A percentile compares a stretch with the other conserved stretches of the same genome.
Evolutionary conservation across 2,888 invertebrate species (phyloP).

Genomic region (Charanyca ferruginea): DNA sequence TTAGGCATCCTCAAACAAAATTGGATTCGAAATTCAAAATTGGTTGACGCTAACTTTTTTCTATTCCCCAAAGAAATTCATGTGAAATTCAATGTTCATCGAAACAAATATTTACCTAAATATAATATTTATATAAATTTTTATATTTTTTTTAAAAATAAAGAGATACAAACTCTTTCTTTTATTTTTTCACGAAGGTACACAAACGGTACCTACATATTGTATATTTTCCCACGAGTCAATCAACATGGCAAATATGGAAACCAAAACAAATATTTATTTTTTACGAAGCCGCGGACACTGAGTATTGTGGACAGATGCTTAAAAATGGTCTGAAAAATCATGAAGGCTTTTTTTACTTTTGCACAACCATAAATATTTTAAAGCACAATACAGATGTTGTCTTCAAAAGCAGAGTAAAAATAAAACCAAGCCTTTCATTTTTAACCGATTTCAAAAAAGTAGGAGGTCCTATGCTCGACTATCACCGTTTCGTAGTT

Average conservation of each 20-base stretch:
- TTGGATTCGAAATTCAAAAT: constrained; percentile 5
- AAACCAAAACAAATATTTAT: constrained; percentile 45
- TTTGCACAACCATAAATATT: neutral
- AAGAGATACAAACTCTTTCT: neutral
- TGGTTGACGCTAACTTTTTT: constrained; percentile 1
- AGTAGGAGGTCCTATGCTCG: too few relatives aligned
- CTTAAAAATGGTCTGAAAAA: neutral
- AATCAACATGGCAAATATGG: constrained; percentile 71
- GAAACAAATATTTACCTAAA: constrained; percentile 12
- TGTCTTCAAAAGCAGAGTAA: too few relatives aligned
- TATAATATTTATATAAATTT: too few relatives aligned
- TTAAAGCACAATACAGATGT: neutral
- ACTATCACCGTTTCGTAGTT: too few relatives aligned
- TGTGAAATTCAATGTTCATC: neutral
- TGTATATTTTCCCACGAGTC: constrained; percentile 61
- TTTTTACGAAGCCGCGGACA: constrained; percentile 10
- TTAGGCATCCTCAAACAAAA: neutral
- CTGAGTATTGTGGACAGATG: neutral
- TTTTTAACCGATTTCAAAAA: too few relatives aligned
- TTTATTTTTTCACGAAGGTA: neutral
- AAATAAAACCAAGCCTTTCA: too few relatives aligned
- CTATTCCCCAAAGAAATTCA: constrained; percentile 1
- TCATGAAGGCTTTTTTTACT: neutral
- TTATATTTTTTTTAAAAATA: too few relatives aligned
- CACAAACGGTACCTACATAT: constrained; percentile 23